These are phyloP conservation scores for Drosophila colorata DNA, from an alignment of 2,888 invertebrate species.

Conservation along the genomic window DNA sequence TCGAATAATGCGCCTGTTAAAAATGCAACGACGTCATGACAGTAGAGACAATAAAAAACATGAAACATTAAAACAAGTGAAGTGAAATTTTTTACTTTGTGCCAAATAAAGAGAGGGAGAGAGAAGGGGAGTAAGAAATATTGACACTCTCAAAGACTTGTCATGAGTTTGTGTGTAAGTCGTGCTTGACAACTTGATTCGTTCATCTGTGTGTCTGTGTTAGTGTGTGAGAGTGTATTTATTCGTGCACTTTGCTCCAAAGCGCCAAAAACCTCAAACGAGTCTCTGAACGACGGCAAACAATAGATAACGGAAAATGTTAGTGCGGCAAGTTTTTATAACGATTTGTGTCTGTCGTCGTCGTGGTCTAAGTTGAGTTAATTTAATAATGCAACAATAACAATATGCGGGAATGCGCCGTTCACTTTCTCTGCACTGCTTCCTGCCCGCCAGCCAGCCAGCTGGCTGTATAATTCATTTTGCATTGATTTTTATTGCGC, in stretches of 20 bases:
- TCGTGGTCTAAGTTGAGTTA: conserved; percentile 37
- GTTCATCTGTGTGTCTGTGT: conserved; percentile 19
- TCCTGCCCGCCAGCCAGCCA: conserved; percentile 3
- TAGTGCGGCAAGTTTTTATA: conserved; percentile 34
- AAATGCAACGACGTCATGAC: conserved; percentile 44
- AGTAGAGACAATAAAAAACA: conserved; percentile 26
- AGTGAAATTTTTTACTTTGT: conserved; percentile 44
- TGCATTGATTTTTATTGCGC: conserved; percentile 71
- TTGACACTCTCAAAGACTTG: conserved; percentile 23
- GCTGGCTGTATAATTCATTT: conserved; percentile 56
- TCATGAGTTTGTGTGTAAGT: conserved; percentile 38
- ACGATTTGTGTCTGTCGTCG: conserved; percentile 2
- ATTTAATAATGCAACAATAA: conserved; percentile 67
- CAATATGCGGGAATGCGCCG: conserved; percentile 32
- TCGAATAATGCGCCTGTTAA: conserved; percentile 12
- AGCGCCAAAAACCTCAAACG: conserved; percentile 57
- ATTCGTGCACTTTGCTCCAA: conserved; percentile 66
- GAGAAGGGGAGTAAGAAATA: conserved; percentile 6
- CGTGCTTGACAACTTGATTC: conserved; percentile 60
- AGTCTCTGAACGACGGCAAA: conserved; percentile 31
- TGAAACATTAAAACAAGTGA: conserved; percentile 22
- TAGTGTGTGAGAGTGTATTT: conserved; percentile 26
- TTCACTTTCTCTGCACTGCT: conserved; percentile 57
- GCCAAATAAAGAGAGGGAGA: conserved; percentile 7
- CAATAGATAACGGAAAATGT: conserved; percentile 50